Evolutionary conservation across 1,140 invertebrate species (phyloP), one percentile per base, ranked within the genome.

Genomic region (Drosophila azteca): DNA sequence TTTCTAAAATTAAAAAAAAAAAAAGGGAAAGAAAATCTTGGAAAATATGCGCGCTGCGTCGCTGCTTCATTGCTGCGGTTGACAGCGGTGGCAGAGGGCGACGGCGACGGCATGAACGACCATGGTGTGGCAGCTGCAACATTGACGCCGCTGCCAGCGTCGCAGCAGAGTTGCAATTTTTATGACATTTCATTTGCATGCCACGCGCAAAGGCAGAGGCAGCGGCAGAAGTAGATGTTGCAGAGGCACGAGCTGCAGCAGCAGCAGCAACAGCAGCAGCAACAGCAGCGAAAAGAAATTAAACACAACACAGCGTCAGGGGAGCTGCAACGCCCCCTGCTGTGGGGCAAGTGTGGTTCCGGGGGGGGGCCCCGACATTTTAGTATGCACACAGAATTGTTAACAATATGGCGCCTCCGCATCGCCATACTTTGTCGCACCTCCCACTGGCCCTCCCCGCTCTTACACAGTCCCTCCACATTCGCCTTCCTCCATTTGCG

Each of bases 171-270:
- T 65, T 77, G 73, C 65, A 77, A 77, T 77, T 76, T 79, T 79
- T 79, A 79, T 75, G 71, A 75, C 71, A 79, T 79, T 79, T 79
- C 77, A 80, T 79, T 79, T 80, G 73, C 72, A 76, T 79, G 77
- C 77, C 55, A 71, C 69, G 48, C 35, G 24, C 24, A 26, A 26
- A 26, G 24, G 24, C 24, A 20, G 17, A 20, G 17, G 17, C 17
- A 20, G 17, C 11, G 58, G 45, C 48, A 62, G 58, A 13, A 39
- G 35, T 39, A 13, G 35, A 39, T 39, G 35, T 39, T 39, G 66
- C 64, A 53, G n/a, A n/a, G n/a, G 50, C 74, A 63, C 26, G 49
- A 31, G 60, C 48, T 17, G 63, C 22, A 57, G 63, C 44, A 45
- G 55, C 52, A 66, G 41, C 43, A 53, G 50, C 74, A 63, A 26